Conservation (phyloP, 2,113 vertebrate genomes). For the Bungarus multicinctus region DNA sequence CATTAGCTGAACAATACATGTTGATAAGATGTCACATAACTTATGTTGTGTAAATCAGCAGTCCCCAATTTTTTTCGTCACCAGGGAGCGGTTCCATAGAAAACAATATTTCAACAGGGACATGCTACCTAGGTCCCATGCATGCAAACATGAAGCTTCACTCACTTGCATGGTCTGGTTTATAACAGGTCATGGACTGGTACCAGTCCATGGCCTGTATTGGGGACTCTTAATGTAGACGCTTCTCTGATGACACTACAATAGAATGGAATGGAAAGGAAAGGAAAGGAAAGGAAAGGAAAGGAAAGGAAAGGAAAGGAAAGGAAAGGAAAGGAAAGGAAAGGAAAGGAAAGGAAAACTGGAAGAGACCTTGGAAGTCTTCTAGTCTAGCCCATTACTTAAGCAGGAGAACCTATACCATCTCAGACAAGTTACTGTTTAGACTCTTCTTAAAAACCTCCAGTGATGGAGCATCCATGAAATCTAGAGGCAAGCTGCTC, state of each 20-base stretch:
- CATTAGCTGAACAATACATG: background rate
- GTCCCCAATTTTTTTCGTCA: background rate
- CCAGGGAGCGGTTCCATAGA: background rate
- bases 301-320: too few species aligned
- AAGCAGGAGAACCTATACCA: too few species aligned
- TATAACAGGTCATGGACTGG: background rate
- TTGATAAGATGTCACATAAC: background rate
- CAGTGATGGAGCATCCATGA: too few species aligned
- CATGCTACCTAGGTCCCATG: background rate
- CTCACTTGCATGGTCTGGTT: too few species aligned
- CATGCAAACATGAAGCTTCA: background rate
- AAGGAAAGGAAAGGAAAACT: too few species aligned
- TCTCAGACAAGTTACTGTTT: too few species aligned
- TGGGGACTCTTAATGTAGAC: background rate
- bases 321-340: too few species aligned
- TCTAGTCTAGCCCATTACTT: too few species aligned
- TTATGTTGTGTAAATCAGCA: background rate
- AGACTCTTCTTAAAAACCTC: too few species aligned
- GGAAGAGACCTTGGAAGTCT: too few species aligned
- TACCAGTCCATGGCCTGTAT: background rate
- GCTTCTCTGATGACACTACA: background rate
- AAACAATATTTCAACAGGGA: background rate
- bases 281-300: too few species aligned
- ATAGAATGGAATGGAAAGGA: background rate
- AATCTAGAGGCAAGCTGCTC: too few species aligned